Percentiles rank a stretch among this genome's conserved stretches.
These are phyloP conservation scores for Scomberomorus guttatus DNA, from an alignment of 2,797 vertebrate genomes.

Conservation along the genomic window DNA sequence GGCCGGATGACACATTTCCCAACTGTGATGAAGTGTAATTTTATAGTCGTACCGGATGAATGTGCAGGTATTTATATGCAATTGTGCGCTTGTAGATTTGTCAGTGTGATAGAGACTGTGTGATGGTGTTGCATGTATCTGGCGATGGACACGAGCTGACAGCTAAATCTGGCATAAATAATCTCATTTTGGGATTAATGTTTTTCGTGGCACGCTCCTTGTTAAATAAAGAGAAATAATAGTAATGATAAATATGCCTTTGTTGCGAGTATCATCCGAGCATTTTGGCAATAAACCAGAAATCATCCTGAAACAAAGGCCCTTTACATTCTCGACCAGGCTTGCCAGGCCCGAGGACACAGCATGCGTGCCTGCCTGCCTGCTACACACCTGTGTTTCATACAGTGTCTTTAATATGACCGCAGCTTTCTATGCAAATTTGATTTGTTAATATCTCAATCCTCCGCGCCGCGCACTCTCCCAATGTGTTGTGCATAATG, in stretches of 20 bases:
- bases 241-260: conserved; percentile 30
- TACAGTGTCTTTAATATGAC: conserved; percentile 7
- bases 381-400: conserved; percentile 59
- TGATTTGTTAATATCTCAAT: conserved; percentile 14
- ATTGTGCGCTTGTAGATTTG: too few species aligned
- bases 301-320: conserved; percentile 72
- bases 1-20: conserved; percentile 50
- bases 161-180: too few species aligned
- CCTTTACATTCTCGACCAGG: conserved; percentile 62
- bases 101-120: too few species aligned
- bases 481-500: background rate
- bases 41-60: too few species aligned
- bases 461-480: background rate
- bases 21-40: too few species aligned
- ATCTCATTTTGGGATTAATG: too few species aligned
- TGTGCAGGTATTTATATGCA: too few species aligned
- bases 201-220: too few species aligned
- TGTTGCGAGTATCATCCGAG: conserved; percentile 65
- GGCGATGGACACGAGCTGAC: too few species aligned
- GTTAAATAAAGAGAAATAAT: too few species aligned
- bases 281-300: conserved; percentile 69
- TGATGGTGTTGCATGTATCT: too few species aligned
- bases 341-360: conserved; percentile 59
- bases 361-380: conserved; percentile 26
- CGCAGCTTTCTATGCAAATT: conserved; percentile 28